A percentile compares a stretch with the other conserved stretches of the same genome.
Conservation (phyloP, 2,888 invertebrate genomes). For the Sussaba pulchella region DNA sequence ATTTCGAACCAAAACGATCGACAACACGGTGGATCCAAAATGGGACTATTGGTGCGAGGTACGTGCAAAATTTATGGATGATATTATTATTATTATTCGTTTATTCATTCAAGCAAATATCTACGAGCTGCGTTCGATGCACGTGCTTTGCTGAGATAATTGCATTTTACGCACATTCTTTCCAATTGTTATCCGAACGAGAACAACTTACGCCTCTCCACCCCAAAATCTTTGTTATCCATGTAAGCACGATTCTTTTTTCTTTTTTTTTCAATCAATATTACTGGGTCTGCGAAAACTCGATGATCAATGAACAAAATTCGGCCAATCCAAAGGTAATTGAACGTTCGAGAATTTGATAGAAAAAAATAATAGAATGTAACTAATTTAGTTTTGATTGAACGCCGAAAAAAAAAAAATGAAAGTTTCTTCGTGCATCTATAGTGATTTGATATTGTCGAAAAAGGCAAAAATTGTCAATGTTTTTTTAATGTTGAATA, state of each 20-base stretch:
- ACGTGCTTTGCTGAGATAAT: constrained; percentile 76
- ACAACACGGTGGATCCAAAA: constrained; percentile 96
- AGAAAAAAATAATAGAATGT: neutral
- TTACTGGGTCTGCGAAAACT: constrained; percentile 9
- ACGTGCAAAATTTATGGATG: constrained; percentile 78
- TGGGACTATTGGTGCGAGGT: constrained; percentile 99
- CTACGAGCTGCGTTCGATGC: constrained; percentile 69
- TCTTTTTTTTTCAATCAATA: too few relatives aligned
- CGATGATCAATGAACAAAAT: constrained; percentile 4
- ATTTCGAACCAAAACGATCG: constrained; percentile 96
- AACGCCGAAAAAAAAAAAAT: constrained; percentile 1
- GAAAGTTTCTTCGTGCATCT: neutral
- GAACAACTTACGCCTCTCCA: constrained; percentile 34
- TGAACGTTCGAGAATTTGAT: neutral
- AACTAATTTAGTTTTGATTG: constrained; percentile 13
- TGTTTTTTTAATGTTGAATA: neutral
- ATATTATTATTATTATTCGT: neutral
- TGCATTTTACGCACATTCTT: constrained; percentile 54
- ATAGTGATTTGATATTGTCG: neutral
- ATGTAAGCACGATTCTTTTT: constrained; percentile 40
- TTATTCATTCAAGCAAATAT: neutral
- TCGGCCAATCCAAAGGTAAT: neutral
- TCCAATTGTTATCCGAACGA: constrained; percentile 35
- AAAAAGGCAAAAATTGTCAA: neutral
- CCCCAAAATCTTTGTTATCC: constrained; percentile 12